These are phyloP conservation scores for Paedocypris micromegethes DNA, from an alignment of 2,797 vertebrate genomes.

Conservation along the genomic window DNA sequence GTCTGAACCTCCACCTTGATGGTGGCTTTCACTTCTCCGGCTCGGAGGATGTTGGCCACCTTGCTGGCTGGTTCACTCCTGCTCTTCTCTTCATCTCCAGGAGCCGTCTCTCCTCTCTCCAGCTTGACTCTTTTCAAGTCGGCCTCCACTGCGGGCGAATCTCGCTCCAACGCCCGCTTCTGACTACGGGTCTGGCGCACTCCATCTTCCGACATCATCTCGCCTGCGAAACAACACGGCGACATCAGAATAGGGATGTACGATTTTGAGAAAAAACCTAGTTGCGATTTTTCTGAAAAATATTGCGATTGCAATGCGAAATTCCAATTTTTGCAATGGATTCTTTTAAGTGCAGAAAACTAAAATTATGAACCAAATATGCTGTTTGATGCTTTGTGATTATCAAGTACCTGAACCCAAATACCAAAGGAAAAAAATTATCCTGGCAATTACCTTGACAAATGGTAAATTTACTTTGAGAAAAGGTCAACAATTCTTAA, in stretches of 20 bases:
- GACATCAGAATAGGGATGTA: background rate
- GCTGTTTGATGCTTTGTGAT: too few species aligned
- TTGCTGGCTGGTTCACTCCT: slow-evolving; percentile 55
- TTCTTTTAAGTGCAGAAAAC: too few species aligned
- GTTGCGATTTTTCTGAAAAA: background rate
- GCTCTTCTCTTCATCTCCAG: slow-evolving; percentile 49
- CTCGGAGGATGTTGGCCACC: slow-evolving; percentile 70
- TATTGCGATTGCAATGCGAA: too few species aligned
- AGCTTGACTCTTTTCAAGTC: slow-evolving; percentile 85
- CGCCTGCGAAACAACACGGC: slow-evolving; percentile 35
- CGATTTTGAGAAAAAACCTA: background rate
- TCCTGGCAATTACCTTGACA: too few species aligned
- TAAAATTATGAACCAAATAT: too few species aligned
- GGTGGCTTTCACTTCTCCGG: slow-evolving; percentile 77
- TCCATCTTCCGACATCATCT: slow-evolving; percentile 88
- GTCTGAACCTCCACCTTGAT: slow-evolving; percentile 86
- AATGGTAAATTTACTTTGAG: too few species aligned
- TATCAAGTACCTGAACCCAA: too few species aligned
- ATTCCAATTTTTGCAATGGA: too few species aligned
- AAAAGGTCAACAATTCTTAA: too few species aligned
- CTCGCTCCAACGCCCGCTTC: slow-evolving; percentile 87
- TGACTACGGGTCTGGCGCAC: slow-evolving; percentile 93
- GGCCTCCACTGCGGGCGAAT: slow-evolving; percentile 67
- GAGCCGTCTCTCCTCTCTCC: slow-evolving; percentile 70
- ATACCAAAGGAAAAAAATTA: too few species aligned